phyloP scores from a whole-genome alignment of 1,140 invertebrate species.

The Apis cerana region DNA sequence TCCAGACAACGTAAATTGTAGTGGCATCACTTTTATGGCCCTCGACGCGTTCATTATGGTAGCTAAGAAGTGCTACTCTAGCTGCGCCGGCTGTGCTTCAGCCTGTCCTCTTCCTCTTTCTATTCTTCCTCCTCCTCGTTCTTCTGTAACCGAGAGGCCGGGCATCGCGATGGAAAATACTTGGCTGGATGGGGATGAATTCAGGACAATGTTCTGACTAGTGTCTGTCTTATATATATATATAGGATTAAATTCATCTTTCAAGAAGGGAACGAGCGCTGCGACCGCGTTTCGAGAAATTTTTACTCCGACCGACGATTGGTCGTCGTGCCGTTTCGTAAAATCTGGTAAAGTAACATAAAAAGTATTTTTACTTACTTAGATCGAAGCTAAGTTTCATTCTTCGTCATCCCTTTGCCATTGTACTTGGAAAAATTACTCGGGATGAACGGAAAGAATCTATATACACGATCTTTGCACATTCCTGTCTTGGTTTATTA shows the following conservation, averaged over 20 bases:
- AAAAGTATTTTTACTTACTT: too few species aligned
- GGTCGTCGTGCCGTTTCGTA: too few species aligned
- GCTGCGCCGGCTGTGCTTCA: constrained; percentile 27
- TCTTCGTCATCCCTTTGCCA: too few species aligned
- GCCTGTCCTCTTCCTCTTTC: constrained; percentile 5
- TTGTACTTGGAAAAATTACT: too few species aligned
- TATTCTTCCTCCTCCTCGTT: constrained; percentile 3
- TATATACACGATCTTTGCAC: too few species aligned
- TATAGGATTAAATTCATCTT: neutral
- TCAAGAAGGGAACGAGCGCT: neutral
- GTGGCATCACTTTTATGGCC: constrained; percentile 53
- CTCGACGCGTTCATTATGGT: constrained; percentile 58
- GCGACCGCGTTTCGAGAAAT: too few species aligned
- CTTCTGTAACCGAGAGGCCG: constrained; percentile 6
- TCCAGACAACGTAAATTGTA: constrained; percentile 63
- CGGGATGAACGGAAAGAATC: too few species aligned
- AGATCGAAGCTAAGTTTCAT: too few species aligned
- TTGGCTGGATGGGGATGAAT: constrained; percentile 2
- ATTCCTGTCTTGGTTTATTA: too few species aligned
- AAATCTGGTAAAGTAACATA: too few species aligned
- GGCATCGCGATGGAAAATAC: constrained; percentile 10
- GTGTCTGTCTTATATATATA: too few species aligned
- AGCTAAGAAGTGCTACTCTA: constrained; percentile 43
- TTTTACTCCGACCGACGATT: too few species aligned
- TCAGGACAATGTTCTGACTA: constrained; percentile 13